Conservation (phyloP, 2,888 invertebrate species). For the Halocaridina rubra region DNA sequence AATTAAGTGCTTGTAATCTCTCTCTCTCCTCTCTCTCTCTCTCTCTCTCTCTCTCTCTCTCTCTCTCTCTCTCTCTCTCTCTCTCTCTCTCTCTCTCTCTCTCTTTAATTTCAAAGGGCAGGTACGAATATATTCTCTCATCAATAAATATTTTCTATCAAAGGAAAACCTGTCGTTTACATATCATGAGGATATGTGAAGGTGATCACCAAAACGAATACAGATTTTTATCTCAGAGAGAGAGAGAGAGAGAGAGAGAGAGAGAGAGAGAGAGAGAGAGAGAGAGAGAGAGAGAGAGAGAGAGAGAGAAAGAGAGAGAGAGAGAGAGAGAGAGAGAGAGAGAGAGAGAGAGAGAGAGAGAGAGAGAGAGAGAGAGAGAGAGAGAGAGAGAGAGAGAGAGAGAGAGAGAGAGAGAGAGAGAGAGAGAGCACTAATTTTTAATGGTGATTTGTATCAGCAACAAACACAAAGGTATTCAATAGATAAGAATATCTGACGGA, state of each 20-base stretch:
- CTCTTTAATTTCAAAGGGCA: background rate
- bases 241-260: background rate
- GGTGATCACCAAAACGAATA: background rate
- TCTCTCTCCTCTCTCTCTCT: background rate
- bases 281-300: too few relatives aligned
- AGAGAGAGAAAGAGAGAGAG: background rate
- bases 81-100: background rate
- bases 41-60: constrained; percentile 9
- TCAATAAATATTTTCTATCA: background rate
- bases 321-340: background rate
- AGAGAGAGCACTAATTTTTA: too few relatives aligned
- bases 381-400: background rate
- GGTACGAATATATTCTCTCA: background rate
- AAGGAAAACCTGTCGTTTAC: background rate
- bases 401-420: background rate
- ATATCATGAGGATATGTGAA: background rate
- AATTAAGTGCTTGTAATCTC: background rate
- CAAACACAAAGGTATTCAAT: background rate
- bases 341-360: background rate
- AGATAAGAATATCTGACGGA: background rate
- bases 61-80: background rate
- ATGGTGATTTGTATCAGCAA: background rate
- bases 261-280: too few relatives aligned
- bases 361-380: background rate
- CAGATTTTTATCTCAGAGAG: background rate